Base-by-base conservation (phyloP, 2,888 invertebrate species). In the Drosophila prolongata region DNA sequence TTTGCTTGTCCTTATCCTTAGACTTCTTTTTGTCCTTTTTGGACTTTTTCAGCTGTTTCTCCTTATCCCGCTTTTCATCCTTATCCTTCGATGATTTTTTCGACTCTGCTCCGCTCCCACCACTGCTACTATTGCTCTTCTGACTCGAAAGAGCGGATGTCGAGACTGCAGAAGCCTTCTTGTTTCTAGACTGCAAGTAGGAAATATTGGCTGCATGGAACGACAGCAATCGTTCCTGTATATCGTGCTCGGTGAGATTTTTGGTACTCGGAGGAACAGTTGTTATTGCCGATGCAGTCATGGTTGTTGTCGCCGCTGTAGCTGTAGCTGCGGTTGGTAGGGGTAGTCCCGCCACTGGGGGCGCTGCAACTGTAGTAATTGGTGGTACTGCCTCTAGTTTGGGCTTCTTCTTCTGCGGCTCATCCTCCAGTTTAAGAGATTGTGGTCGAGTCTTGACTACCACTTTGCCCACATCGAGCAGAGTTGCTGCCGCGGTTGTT, bases 141-240 rank as follows among this genome's bases (percentile, higher is more conserved):
- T 65, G 42, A 24, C 62, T 54, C n/a, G 79, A 68, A 6, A 47
- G 43, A 5, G 38, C 46, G 5, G 52, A 40, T 14, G 52, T 13
- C 9, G 68, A 44, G 11, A 46, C 11, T 24, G 52, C 71, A 16
- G 79, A 69, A 1, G 76, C 70, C 24, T 94, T 94, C 68, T 94
- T 94, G 66, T 94, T 94, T 72, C 94, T 93, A 58, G 94, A 94
- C 79, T 94, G 94, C 47, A 95, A 89, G 78, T 94, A 94, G 73
- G 93, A 93, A 72, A 95, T 94, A 86, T 94, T 95, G 82, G 94
- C 94, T 1, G 94, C 94, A 86, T 95, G 94, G 89, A 95, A 95
- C 38, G 94, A 94, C 79, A 94, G 94, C 72, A 94, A 93, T 76
- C 94, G 94, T 79, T 94, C 94, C 83, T 94, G 94, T 59, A 94